Conservation (phyloP, 2,888 invertebrate species). For the Thymelicus sylvestris region DNA sequence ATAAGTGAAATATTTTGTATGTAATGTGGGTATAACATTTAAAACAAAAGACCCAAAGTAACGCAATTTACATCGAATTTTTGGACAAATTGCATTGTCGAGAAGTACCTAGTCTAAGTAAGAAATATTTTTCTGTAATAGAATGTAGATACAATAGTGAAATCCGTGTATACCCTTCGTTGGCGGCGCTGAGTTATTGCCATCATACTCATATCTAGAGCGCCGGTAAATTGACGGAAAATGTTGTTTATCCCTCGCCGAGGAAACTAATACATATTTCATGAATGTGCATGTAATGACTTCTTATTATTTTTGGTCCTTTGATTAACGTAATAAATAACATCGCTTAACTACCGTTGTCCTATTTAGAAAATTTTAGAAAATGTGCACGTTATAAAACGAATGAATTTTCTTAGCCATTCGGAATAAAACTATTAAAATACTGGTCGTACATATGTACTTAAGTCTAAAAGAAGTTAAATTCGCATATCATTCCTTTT, state of each 20-base stretch:
- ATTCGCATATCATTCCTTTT: too few species aligned
- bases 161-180: slow-evolving; percentile 65
- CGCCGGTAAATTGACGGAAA: slow-evolving; percentile 68
- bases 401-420: too few species aligned
- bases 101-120: not conserved
- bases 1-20: too few species aligned
- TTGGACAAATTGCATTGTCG: not conserved
- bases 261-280: slow-evolving; percentile 69
- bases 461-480: too few species aligned
- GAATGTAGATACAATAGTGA: slow-evolving; percentile 51
- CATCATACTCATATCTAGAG: slow-evolving; percentile 66
- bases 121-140: slow-evolving; percentile 28
- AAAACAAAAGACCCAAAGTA: not conserved
- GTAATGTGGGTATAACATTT: too few species aligned
- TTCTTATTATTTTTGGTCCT: slow-evolving; percentile 47
- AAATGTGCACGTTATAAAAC: too few species aligned
- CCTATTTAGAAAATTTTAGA: not conserved
- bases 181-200: slow-evolving; percentile 72
- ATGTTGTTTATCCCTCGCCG: slow-evolving; percentile 63
- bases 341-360: not conserved
- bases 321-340: not conserved
- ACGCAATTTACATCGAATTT: not conserved
- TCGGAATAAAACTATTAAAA: too few species aligned
- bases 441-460: too few species aligned
- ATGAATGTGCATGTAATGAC: slow-evolving; percentile 54